Evolutionary conservation across 2,888 invertebrate genomes (phyloP), one percentile per base, ranked within the genome.

Genomic region (Nephrotoma flavescens): DNA sequence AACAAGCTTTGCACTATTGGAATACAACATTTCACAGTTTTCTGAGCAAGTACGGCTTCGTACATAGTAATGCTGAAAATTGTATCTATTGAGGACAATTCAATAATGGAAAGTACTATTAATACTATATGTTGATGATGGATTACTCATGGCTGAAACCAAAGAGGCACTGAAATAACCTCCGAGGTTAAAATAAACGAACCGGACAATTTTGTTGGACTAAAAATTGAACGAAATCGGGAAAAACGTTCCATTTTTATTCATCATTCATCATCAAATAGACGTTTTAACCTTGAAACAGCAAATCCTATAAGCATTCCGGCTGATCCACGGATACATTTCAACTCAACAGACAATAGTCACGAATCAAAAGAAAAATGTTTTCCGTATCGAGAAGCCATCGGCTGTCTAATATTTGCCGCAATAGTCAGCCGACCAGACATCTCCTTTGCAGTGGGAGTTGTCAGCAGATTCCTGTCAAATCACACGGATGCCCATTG

Each of bases 381-480:
- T 15, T 5, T 57, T 11, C 57, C 57, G 57, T 57, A 57, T 57
- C 57, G 89, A 42, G 88, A 89, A 86, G 88, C 88, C 6, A 88
- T 89, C n/a, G 89, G 88, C 9, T 87, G 85, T 45, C 86, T 89
- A 41, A 87, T 89, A 86, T 89, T 88, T 87, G 83, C 87, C 31
- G 87, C 88, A 9, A 87, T 87, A 44, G 87, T 87, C n/a, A 87
- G 87, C 41, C 19, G 89, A 11, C 88, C 89, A 83, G 89, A 89
- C 86, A 89, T 89, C 31, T 86, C 88, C 6, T 89, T 86, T 86
- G 88, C 89, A 83, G 88, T 88, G n/a, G 86, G 87, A 42, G 86
- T 87, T 52, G 89, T 88, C 6, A 89, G 89, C 83, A 87, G 88
- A 83, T 88, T 84, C 85, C 45, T 87, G 41, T 86, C 87, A 41